Evolutionary conservation across 2,888 invertebrate species (phyloP).

Genomic region (Spilosoma lubricipeda): DNA sequence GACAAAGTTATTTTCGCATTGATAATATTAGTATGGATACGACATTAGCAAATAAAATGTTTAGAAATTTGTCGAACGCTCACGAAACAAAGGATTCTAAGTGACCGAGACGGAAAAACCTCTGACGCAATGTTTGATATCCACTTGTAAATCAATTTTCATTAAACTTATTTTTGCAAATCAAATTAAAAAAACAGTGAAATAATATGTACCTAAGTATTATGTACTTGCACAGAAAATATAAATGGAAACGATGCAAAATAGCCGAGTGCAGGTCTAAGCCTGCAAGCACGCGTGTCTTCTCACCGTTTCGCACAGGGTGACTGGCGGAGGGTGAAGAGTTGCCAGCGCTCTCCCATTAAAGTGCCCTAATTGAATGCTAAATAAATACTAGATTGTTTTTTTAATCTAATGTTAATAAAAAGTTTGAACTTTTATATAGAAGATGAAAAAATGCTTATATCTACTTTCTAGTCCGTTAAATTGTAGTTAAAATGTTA

Average conservation of each 20-base stretch:
- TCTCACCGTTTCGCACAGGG: constrained; percentile 15
- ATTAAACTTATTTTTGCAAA: neutral
- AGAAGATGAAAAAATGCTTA: neutral
- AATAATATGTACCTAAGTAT: neutral
- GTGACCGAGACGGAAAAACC: neutral
- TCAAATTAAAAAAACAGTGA: neutral
- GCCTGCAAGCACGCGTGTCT: constrained; percentile 10
- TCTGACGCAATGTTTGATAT: neutral
- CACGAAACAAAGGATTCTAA: neutral
- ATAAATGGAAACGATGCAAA: neutral
- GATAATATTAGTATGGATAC: no score
- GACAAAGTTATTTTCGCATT: no score
- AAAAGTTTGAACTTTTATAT: neutral
- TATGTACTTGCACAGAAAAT: neutral
- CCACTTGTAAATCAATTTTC: neutral
- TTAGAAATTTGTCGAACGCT: neutral
- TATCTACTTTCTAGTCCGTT: neutral
- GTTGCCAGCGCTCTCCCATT: neutral
- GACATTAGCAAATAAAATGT: neutral
- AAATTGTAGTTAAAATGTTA: neutral
- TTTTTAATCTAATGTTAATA: neutral
- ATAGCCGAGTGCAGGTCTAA: constrained; percentile 1
- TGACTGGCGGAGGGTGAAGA: constrained; percentile 14
- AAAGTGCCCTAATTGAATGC: neutral
- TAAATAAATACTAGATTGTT: neutral